A percentile compares a stretch with the other conserved stretches of the same genome.
phyloP scores from a whole-genome alignment of 2,797 vertebrate genomes.

The Sorex maritimensis region DNA sequence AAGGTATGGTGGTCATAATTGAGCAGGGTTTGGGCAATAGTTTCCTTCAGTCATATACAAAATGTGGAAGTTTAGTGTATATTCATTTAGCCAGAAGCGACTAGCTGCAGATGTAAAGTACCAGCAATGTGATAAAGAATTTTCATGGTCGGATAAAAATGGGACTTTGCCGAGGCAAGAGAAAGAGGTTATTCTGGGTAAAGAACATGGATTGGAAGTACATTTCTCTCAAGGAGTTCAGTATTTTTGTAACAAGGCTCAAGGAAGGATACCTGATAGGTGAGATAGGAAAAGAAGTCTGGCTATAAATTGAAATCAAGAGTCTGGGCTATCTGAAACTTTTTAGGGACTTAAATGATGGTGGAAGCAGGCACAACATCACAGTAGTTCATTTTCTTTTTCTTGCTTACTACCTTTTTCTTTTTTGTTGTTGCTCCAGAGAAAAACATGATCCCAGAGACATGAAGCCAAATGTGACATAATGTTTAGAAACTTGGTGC shows the following conservation, averaged over 20 bases:
- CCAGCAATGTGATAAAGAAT: not conserved
- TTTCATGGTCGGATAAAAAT: conserved; percentile 42
- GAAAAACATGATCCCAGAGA: not conserved
- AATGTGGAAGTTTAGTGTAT: conserved; percentile 12
- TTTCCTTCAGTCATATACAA: conserved; percentile 58
- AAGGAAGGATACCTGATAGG: not conserved
- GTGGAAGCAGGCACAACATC: conserved; percentile 26
- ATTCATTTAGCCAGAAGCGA: conserved; percentile 34
- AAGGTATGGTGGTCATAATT: not conserved
- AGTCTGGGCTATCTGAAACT: conserved; percentile 48
- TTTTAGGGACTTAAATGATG: conserved; percentile 1
- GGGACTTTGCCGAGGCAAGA: conserved; percentile 41
- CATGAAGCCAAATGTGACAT: not conserved
- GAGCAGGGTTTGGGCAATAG: not conserved
- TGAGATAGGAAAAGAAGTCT: not conserved
- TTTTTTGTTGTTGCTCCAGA: not conserved
- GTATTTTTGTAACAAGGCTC: not conserved
- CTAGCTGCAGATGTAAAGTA: conserved; percentile 32
- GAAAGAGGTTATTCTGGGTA: conserved; percentile 5
- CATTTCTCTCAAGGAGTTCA: conserved; percentile 4
- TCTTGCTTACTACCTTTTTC: not conserved
- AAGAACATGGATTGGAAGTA: conserved; percentile 52
- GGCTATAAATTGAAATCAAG: conserved; percentile 24
- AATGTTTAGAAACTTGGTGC: conserved; percentile 33
- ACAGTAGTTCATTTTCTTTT: not conserved